Conservation (phyloP, 2,113 vertebrate species). For the Mungos mungo region DNA sequence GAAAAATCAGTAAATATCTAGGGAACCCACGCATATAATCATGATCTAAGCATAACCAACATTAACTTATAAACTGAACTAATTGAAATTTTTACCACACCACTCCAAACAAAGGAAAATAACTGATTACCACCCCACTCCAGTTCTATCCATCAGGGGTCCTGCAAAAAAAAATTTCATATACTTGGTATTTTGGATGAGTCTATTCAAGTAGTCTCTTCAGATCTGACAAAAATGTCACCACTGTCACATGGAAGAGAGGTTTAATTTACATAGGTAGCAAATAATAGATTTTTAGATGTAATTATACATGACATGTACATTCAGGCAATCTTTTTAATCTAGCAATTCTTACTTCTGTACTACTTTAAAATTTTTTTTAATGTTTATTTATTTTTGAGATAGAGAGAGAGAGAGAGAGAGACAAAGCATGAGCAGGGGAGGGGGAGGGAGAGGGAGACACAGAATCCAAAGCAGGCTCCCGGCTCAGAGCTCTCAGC, state of each 20-base stretch:
- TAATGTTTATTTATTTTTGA: too few relatives aligned
- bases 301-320: neutral
- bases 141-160: neutral
- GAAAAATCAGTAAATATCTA: slow-evolving; percentile 31
- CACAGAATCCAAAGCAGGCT: too few relatives aligned
- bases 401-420: too few relatives aligned
- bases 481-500: too few relatives aligned
- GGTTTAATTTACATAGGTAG: neutral
- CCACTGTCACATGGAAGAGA: slow-evolving; percentile 3
- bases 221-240: neutral
- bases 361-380: neutral
- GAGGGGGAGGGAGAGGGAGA: too few relatives aligned
- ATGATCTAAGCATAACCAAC: neutral
- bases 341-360: neutral
- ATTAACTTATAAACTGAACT: neutral
- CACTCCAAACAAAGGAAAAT: slow-evolving; percentile 1
- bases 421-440: too few relatives aligned
- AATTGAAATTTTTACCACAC: neutral
- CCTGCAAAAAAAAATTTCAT: neutral
- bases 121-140: neutral
- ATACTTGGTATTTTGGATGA: slow-evolving; percentile 33
- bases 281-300: slow-evolving; percentile 13
- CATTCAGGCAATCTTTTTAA: neutral
- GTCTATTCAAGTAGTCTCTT: neutral
- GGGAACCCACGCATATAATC: neutral